Evolutionary conservation across 2,888 invertebrate species (phyloP), one percentile per base, ranked within the genome.

Genomic region (Hofmannophila pseudospretella): DNA sequence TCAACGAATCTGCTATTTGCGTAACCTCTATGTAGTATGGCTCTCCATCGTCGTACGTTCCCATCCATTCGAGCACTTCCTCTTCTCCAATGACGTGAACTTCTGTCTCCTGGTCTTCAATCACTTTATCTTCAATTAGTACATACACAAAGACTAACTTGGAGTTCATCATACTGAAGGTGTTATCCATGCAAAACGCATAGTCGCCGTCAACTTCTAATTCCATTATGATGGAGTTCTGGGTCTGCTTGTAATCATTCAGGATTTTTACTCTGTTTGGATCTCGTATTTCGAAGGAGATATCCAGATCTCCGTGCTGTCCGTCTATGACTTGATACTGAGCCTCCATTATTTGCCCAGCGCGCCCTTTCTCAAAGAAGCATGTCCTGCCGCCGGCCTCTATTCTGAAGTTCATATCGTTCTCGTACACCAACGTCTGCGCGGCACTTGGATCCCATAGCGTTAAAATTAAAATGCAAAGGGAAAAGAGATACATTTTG

Each of bases 131-230:
- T 50, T 93, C 92, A 3, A 94, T 82, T 38, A 90, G 86, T 4
- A 96, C 72, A 62, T 94, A 94, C 58, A 96, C 92, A 65, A 92
- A 95, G 0, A 96, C 92, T 0, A 94, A 90, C 72, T 97, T 97
- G 0, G 90, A 88, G 54, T 94, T 94, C 58, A 94, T 92, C 34
- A 91, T 79, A 67, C 95, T 95, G 68, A 93, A 94, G 0, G 91
- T 90, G 67, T 97, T 97, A 70, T 96, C 96, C 70, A 96, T 92
- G 65, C 96, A 97, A 51, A 96, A 89, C 39, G 90, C 90, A 70
- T 94, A 95, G 58, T 94, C 95, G 8, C 96, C 96, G 27, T 89
- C 88, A 20, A 76, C 62, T 25, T 73, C 66, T 11, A 90, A 85
- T 32, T 91, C 89, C 42, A 90, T 71, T 34, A 92, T 89, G 51